These are phyloP conservation scores for Xanthorhoe designata DNA, from an alignment of 2,888 invertebrate genomes.

Conservation along the genomic window DNA sequence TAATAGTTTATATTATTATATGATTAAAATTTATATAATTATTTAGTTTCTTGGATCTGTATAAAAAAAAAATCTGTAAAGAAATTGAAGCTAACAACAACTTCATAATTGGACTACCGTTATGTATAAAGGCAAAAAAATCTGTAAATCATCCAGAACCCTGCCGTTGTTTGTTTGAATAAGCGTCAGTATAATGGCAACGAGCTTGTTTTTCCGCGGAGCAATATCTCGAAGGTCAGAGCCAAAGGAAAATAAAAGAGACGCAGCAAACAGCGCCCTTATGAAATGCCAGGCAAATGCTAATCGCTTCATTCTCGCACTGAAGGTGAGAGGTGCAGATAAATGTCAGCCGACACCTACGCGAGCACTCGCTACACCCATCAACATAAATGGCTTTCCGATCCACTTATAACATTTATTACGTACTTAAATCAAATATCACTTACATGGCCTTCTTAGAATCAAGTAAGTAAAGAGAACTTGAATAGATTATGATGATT, in stretches of 20 bases:
- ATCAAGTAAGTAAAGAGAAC: not conserved
- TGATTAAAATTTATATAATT: no score
- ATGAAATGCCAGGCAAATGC: conserved; percentile 79
- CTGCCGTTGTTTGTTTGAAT: not conserved
- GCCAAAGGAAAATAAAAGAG: conserved; percentile 26
- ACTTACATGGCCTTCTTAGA: not conserved
- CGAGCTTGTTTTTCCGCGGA: conserved; percentile 7
- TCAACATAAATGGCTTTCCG: not conserved
- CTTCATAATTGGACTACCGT: not conserved
- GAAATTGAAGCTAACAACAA: not conserved
- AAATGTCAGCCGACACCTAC: conserved; percentile 49
- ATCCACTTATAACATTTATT: not conserved
- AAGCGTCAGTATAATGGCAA: conserved; percentile 7
- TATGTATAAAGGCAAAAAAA: not conserved
- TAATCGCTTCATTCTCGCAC: conserved; percentile 73
- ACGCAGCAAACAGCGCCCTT: conserved; percentile 25
- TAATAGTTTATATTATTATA: no score
- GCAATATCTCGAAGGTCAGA: conserved; percentile 31
- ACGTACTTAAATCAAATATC: not conserved
- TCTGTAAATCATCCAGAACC: not conserved
- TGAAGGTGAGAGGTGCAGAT: conserved; percentile 65
- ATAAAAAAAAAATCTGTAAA: not conserved
- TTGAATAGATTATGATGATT: no score
- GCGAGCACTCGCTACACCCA: not conserved
- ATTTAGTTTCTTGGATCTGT: no score